Evolutionary conservation across 2,888 invertebrate genomes (phyloP).

Genomic region (Troides helena): DNA sequence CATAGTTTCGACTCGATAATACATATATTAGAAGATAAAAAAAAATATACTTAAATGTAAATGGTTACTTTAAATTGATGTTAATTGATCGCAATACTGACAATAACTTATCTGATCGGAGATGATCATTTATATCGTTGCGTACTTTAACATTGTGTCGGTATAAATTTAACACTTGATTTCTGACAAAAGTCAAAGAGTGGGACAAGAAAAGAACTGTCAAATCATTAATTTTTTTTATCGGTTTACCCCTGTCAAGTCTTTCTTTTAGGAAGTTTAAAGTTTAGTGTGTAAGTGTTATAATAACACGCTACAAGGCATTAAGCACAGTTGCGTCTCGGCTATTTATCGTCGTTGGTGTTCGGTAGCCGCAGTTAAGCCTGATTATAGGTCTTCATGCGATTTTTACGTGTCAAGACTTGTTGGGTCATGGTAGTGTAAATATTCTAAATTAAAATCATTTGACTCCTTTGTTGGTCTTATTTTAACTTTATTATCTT

Average conservation of each 20-base stretch:
- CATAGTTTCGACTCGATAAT: too few species aligned
- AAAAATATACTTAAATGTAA: too few species aligned
- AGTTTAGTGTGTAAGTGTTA: constrained; percentile 3
- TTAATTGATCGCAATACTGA: too few species aligned
- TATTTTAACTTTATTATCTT: too few species aligned
- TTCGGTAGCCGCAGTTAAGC: constrained; percentile 1
- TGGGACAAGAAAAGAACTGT: background rate
- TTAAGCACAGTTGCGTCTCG: background rate
- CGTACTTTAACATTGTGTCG: background rate
- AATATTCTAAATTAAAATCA: too few species aligned
- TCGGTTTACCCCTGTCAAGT: constrained; percentile 1
- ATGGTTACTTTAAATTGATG: too few species aligned
- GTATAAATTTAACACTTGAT: background rate
- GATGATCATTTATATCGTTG: background rate
- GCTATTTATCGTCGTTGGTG: background rate
- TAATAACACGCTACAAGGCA: background rate
- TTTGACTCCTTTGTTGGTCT: too few species aligned
- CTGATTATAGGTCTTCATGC: constrained; percentile 4
- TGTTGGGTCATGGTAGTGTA: background rate
- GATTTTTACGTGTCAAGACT: constrained; percentile 1
- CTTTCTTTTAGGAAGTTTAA: background rate
- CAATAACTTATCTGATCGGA: too few species aligned
- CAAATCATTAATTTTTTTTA: constrained; percentile 8
- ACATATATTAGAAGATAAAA: too few species aligned
- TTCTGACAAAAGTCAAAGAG: background rate